phyloP scores from a whole-genome alignment of 1,140 invertebrate species.

The Diorhabda sublineata region DNA sequence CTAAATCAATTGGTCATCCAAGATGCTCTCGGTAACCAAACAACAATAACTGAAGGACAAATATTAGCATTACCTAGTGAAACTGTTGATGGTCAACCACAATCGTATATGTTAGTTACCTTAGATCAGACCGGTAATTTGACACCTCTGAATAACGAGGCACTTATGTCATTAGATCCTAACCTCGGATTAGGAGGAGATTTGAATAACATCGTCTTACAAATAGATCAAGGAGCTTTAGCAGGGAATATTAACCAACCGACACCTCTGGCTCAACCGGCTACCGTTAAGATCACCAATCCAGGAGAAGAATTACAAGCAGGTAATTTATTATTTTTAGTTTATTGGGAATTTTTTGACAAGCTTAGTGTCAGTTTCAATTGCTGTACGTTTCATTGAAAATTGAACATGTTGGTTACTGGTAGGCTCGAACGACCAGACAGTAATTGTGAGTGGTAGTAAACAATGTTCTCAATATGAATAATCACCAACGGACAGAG shows the following conservation, averaged over 20 bases:
- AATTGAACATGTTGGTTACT: too few species aligned
- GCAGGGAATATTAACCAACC: neutral
- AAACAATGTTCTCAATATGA: too few species aligned
- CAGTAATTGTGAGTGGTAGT: too few species aligned
- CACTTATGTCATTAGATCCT: conserved; percentile 49
- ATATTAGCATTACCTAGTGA: conserved; percentile 65
- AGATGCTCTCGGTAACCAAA: conserved; percentile 44
- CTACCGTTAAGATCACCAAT: conserved; percentile 6
- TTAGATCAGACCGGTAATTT: conserved; percentile 66
- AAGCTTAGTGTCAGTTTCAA: neutral
- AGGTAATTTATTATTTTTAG: neutral
- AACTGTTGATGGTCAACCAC: conserved; percentile 58
- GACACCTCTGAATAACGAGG: conserved; percentile 65
- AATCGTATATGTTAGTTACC: conserved; percentile 59
- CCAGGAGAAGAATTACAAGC: conserved; percentile 4
- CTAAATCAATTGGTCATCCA: conserved; percentile 44
- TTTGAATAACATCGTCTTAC: conserved; percentile 43
- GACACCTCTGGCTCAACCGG: neutral
- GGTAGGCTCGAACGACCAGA: too few species aligned
- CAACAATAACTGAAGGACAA: conserved; percentile 54
- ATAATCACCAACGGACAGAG: too few species aligned
- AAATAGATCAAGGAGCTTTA: conserved; percentile 39
- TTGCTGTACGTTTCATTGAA: too few species aligned
- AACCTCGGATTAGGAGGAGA: conserved; percentile 42
- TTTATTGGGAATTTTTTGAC: neutral